Evolutionary conservation across 92 coral and sea anemone genomes (phyloP), one percentile per base, ranked within the genome.

Genomic region (Siderastrea siderea): DNA sequence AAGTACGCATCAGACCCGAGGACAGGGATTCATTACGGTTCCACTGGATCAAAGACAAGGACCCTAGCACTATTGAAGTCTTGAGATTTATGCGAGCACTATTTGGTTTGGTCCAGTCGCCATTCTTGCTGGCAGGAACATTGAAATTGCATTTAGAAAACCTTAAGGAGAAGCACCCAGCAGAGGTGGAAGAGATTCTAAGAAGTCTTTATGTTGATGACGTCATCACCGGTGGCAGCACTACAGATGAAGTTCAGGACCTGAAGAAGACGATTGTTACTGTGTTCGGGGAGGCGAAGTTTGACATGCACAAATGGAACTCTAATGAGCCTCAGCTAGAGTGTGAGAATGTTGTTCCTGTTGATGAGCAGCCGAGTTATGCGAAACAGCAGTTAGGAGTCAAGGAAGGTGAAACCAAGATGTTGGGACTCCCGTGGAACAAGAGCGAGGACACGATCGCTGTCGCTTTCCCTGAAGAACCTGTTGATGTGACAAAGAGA

Each of bases 261-360:
- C 71, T 93, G 80, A 93, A n/a, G n/a, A n/a, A 93, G 81, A 66
- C 83, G 51, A 86, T 89, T 1, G 80, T 79, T 44, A 45, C 75
- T 47, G 91, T 91, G 44, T 93, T 93, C 79, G 79, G 62, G 12
- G 94, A 84, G 15, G 93, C 87, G 6, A 81, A 74, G 19, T 94
- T 91, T 45, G 53, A 77, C 77, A 87, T 90, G 52, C 91, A 89
- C 84, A 93, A 93, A 74, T 93, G 96, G 90, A 90, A 93, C 76
- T 90, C 96, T 9, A 90, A 94, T 75, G 96, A 69, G 48, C 86
- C 84, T 10, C 75, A 84, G 82, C 88, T 94, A 11, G 93, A 94
- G 53, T 62, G 64, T 8, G 76, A 89, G 49, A 53, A 61, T 62
- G 90, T 59, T 77, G 82, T 61, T n/a, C 60, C 79, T 57, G 78